Base-by-base conservation (phyloP, 1,140 invertebrate genomes). In the Medauroidea extradentata region DNA sequence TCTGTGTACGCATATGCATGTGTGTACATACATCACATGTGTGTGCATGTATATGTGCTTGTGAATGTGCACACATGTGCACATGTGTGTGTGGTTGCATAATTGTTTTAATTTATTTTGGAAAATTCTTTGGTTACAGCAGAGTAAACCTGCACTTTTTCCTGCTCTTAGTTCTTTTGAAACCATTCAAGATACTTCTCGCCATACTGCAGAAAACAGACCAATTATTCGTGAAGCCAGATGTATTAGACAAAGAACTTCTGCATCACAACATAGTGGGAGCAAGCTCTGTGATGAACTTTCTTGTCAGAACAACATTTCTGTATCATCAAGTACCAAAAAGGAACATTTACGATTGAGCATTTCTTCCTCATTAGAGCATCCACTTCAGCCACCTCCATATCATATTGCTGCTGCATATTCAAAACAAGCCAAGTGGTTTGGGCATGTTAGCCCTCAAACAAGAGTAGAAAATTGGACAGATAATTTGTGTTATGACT, bases 371-470 rank as follows among this genome's bases (percentile, higher is more conserved):
- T 16, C 41, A 5, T n/a, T 25, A 39, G 43, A 38, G 4, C 34
- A 42, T 16, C 3, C 14, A 2, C 19, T 73, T 13, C 70, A 73
- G 18, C 85, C 85, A 8, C 85, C 85, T 2, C 85, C 85, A 1
- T 87, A 86, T 75, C 83, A 86, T 62, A 85, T 86, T 60, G 85
- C 85, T 9, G 83, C 84, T 3, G 82, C 79, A 3, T 85, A 84
- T 67, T 86, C 84, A 1, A 85, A 84, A 72, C 83, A 85, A 60
- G 83, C 83, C 46, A 63, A 78, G 64, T 66, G 79, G 63, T 76
- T 81, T 59, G 71, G 76, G 61, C 72, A 75, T 34, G 4, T 34
- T 34, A 34, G 11, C 11, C 29, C 29, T 34, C 29, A 34, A 7
- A 34, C 11, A 34, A 34, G 11, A 34, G 11, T 11, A 34, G 29